Conservation (phyloP, 1,140 invertebrate species). For the Conus ventricosus region DNA sequence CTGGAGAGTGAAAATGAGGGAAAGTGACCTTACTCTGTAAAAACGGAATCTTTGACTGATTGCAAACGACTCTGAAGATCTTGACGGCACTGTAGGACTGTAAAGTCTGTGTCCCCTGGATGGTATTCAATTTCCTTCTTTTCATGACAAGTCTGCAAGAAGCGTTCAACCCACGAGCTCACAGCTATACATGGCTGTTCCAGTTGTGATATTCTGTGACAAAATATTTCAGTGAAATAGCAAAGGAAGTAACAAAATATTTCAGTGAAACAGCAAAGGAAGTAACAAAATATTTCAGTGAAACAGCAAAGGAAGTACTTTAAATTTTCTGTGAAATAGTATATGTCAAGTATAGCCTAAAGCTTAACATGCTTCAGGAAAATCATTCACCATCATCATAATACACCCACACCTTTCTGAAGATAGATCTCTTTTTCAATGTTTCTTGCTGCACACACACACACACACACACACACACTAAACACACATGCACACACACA, state of each 20-base stretch:
- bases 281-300: too few relatives aligned
- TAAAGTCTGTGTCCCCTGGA: slow-evolving; percentile 4
- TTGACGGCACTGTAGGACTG: background rate
- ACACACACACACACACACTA: background rate
- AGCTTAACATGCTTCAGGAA: too few relatives aligned
- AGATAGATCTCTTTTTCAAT: too few relatives aligned
- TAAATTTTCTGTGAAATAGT: too few relatives aligned
- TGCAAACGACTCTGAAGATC: background rate
- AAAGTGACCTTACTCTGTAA: background rate
- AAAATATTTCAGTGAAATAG: background rate
- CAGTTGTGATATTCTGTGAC: slow-evolving; percentile 7
- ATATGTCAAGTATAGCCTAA: too few relatives aligned
- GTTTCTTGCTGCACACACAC: background rate
- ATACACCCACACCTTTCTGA: too few relatives aligned
- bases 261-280: too few relatives aligned
- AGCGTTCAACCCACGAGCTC: background rate
- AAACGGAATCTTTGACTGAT: background rate
- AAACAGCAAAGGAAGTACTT: too few relatives aligned
- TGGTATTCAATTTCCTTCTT: slow-evolving; percentile 6
- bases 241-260: too few relatives aligned
- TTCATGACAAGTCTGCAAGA: slow-evolving; percentile 8
- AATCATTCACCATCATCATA: too few relatives aligned
- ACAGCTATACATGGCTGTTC: background rate
- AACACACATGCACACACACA: background rate
- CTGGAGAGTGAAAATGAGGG: background rate